Evolutionary conservation across 2,797 vertebrate species (phyloP).

Genomic region (Perodicticus potto): DNA sequence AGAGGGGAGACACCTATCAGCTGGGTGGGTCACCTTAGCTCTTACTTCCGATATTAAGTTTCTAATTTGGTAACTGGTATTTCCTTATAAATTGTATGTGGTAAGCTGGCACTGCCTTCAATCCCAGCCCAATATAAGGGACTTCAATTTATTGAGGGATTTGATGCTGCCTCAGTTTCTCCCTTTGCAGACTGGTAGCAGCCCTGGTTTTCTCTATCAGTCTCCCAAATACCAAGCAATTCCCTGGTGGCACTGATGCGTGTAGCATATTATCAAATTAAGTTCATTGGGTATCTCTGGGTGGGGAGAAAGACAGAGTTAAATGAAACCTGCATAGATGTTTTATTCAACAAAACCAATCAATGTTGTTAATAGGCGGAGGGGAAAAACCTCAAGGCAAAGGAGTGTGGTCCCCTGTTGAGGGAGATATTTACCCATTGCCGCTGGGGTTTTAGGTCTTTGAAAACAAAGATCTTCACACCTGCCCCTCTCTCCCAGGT

Average conservation of each 20-base stretch:
- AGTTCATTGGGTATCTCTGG: background rate
- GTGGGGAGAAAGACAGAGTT: background rate
- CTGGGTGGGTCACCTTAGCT: slow-evolving; percentile 79
- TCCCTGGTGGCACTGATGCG: background rate
- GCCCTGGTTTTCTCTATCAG: background rate
- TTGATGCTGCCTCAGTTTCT: background rate
- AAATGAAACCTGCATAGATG: background rate
- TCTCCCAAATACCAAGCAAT: background rate
- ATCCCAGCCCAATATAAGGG: background rate
- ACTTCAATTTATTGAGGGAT: background rate
- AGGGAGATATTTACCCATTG: slow-evolving; percentile 57
- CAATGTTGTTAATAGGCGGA: background rate
- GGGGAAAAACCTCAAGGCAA: background rate
- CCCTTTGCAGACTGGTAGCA: background rate
- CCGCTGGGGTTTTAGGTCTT: slow-evolving; percentile 62
- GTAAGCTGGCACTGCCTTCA: background rate
- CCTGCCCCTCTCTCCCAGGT: slow-evolving; percentile 59
- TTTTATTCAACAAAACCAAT: slow-evolving; percentile 50
- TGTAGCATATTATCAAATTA: background rate
- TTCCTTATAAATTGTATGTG: background rate
- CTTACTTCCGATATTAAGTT: background rate
- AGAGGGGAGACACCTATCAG: slow-evolving; percentile 93
- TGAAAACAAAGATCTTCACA: slow-evolving; percentile 77
- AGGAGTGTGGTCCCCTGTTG: slow-evolving; percentile 51
- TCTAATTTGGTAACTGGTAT: background rate